Conservation (phyloP, 1,140 invertebrate genomes). For the Sarcophaga peregrina region DNA sequence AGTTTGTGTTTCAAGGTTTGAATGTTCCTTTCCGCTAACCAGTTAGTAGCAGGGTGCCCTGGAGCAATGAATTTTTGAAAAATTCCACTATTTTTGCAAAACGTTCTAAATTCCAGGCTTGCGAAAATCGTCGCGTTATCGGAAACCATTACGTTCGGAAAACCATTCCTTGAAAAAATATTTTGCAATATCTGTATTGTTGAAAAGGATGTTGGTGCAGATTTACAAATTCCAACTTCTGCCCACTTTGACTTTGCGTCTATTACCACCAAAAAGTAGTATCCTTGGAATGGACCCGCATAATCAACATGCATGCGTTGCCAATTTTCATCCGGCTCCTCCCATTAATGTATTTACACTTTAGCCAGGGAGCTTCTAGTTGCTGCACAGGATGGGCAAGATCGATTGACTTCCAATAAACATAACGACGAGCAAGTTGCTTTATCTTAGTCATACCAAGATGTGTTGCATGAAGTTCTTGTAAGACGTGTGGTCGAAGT, state of each 20-base stretch:
- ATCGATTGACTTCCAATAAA: constrained; percentile 68
- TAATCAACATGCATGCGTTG: constrained; percentile 52
- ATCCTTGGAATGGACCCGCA: constrained; percentile 44
- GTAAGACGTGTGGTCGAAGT: too few species aligned
- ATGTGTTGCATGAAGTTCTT: too few species aligned
- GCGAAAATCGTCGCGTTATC: constrained; percentile 49
- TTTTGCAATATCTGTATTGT: constrained; percentile 28
- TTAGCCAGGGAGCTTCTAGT: constrained; percentile 14
- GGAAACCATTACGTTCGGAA: too few species aligned
- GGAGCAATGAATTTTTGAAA: too few species aligned
- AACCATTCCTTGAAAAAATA: constrained; percentile 47
- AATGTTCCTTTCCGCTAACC: constrained; percentile 52
- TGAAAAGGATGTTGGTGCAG: not conserved
- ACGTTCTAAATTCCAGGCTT: constrained; percentile 44
- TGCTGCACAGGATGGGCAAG: constrained; percentile 23
- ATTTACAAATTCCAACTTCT: constrained; percentile 49
- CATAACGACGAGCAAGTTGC: constrained; percentile 64
- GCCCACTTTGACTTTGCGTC: constrained; percentile 60
- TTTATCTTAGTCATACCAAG: too few species aligned
- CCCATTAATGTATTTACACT: constrained; percentile 28
- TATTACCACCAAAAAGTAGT: constrained; percentile 53
- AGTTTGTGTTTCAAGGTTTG: constrained; percentile 42
- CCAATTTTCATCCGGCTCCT: constrained; percentile 30
- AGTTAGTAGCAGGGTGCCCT: constrained; percentile 55
- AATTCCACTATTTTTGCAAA: too few species aligned